These are phyloP conservation scores for Cataglyphis hispanica DNA, from an alignment of 1,140 invertebrate genomes.

Conservation along the genomic window DNA sequence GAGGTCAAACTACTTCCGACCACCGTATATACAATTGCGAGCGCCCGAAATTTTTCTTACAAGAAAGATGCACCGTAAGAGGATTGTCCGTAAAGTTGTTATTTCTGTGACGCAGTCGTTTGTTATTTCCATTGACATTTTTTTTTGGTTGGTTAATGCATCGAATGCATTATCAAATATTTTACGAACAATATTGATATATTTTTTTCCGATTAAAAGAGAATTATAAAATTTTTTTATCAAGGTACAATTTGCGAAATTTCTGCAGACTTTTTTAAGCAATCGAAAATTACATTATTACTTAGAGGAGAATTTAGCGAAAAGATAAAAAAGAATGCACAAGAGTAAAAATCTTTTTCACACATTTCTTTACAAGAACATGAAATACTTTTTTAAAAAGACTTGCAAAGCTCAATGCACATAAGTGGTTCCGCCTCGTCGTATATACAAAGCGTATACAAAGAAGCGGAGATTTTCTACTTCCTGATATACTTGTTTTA, in stretches of 20 bases:
- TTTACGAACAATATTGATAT: neutral
- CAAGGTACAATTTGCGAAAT: neutral
- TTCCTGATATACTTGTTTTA: constrained; percentile 4
- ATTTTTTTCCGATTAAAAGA: neutral
- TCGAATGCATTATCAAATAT: neutral
- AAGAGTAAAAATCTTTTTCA: neutral
- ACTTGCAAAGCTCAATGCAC: neutral
- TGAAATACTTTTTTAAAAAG: constrained; percentile 23
- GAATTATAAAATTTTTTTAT: neutral
- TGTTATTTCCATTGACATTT: neutral
- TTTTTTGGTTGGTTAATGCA: neutral
- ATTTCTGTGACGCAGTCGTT: neutral
- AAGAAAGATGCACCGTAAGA: neutral
- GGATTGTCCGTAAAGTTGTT: neutral
- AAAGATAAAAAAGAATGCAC: neutral
- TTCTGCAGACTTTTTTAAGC: neutral
- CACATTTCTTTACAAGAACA: neutral
- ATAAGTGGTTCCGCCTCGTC: constrained; percentile 4
- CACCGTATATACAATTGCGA: constrained; percentile 44
- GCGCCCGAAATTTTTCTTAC: constrained; percentile 30
- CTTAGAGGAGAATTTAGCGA: no score
- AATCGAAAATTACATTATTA: neutral
- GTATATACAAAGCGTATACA: constrained; percentile 1
- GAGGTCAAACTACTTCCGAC: constrained; percentile 19
- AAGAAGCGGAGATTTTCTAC: neutral